Evolutionary conservation across 1,140 invertebrate species (phyloP).

Genomic region (Papilio xuthus): DNA sequence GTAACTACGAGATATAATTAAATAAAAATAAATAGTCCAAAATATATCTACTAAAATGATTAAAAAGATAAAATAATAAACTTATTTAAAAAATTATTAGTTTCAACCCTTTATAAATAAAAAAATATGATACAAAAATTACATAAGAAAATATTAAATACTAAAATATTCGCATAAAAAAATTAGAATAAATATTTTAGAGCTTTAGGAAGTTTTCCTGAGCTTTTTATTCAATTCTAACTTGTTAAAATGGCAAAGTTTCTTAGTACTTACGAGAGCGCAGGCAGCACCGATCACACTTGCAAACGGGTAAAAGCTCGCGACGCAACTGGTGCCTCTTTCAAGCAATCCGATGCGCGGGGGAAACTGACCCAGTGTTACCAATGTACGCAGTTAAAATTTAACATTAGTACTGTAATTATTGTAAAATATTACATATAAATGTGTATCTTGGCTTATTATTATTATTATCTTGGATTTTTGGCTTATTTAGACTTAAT

Average conservation of each 20-base stretch:
- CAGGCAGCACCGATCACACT: background rate
- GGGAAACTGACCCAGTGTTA: background rate
- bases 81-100: background rate
- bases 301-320: background rate
- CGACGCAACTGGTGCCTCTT: background rate
- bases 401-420: background rate
- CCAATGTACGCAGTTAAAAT: background rate
- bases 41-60: background rate
- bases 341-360: background rate
- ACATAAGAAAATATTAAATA: too few relatives aligned
- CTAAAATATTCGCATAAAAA: background rate
- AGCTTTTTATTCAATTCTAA: background rate
- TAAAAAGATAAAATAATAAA: background rate
- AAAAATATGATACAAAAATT: background rate
- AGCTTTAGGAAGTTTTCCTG: background rate
- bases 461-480: background rate
- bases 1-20: background rate
- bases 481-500: too few relatives aligned
- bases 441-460: background rate
- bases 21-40: background rate
- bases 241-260: background rate
- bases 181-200: background rate
- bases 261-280: conserved; percentile 1
- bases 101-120: background rate
- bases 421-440: background rate